Conservation (phyloP, 2,888 invertebrate genomes). For the Ashinkailepas kermadecensis region DNA sequence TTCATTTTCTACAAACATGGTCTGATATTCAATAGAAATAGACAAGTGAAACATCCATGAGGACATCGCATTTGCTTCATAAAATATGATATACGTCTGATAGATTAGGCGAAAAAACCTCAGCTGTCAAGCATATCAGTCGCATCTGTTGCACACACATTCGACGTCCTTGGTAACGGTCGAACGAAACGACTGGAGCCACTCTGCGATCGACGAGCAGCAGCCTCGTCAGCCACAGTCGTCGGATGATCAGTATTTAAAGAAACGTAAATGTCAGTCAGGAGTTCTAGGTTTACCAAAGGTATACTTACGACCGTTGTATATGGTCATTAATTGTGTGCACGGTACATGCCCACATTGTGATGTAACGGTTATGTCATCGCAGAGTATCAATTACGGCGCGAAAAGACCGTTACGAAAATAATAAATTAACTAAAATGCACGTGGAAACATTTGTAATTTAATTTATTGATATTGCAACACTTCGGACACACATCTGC, state of each 20-base stretch:
- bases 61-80: too few relatives aligned
- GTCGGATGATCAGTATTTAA: background rate
- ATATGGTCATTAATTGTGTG: background rate
- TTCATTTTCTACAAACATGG: too few relatives aligned
- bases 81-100: too few relatives aligned
- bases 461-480: slow-evolving; percentile 11
- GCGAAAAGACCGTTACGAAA: background rate
- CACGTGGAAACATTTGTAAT: background rate
- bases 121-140: too few relatives aligned
- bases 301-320: background rate
- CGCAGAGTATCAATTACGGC: background rate
- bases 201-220: too few relatives aligned
- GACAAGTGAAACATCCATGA: too few relatives aligned
- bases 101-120: too few relatives aligned
- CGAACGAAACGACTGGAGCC: too few relatives aligned
- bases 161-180: too few relatives aligned
- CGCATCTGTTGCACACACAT: too few relatives aligned
- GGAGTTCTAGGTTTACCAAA: background rate
- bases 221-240: too few relatives aligned
- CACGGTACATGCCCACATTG: background rate
- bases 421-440: background rate
- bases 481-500: background rate
- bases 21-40: too few relatives aligned
- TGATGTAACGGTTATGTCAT: background rate
- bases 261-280: background rate